These are phyloP conservation scores for Catharus ustulatus DNA, from an alignment of 2,797 vertebrate genomes.

Conservation along the genomic window DNA sequence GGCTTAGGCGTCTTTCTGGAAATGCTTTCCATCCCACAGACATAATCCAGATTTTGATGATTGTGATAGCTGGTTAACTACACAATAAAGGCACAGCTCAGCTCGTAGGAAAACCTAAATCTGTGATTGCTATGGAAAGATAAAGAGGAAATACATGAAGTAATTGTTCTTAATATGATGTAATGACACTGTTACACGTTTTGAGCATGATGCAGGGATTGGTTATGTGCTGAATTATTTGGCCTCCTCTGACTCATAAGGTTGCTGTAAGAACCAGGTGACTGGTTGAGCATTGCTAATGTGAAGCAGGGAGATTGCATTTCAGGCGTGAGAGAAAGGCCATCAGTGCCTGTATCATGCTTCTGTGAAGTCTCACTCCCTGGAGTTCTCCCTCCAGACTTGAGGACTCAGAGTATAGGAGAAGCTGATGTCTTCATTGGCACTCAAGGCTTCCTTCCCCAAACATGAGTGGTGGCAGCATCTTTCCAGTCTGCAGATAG, in stretches of 20 bases:
- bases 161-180: neutral
- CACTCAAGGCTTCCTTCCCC: neutral
- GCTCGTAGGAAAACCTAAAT: neutral
- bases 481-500: neutral
- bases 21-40: neutral
- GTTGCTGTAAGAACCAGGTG: neutral
- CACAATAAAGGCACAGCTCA: neutral
- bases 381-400: neutral
- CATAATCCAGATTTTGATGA: neutral
- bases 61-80: neutral
- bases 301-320: neutral
- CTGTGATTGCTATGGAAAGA: neutral
- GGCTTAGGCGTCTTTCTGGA: neutral
- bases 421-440: neutral
- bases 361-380: neutral
- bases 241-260: slow-evolving; percentile 1
- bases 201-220: neutral
- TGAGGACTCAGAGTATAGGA: neutral
- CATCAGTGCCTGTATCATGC: accelerated
- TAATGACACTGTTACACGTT: neutral
- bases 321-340: neutral
- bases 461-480: neutral
- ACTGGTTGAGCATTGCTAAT: neutral
- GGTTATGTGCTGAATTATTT: neutral
- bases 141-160: neutral